Conservation (phyloP, 2,113 vertebrate species). For the Chionodraco myersi region DNA sequence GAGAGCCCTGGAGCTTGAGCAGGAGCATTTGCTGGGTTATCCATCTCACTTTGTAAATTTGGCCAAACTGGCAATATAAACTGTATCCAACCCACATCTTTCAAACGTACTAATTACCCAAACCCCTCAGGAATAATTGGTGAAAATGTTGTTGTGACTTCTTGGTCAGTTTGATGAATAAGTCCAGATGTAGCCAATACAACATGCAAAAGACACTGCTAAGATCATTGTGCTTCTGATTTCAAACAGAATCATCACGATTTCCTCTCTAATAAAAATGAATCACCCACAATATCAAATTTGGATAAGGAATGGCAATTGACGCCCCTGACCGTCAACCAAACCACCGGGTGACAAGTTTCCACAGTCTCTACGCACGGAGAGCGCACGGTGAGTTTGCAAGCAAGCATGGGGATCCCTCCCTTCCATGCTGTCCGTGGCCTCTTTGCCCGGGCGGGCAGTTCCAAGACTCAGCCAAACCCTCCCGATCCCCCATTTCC, state of each 20-base stretch:
- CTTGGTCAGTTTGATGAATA: neutral
- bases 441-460: slow-evolving; percentile 60
- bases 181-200: neutral
- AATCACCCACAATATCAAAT: slow-evolving; percentile 17
- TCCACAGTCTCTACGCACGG: slow-evolving; percentile 67
- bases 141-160: neutral
- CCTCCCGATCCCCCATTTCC: slow-evolving; percentile 50
- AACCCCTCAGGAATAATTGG: rapidly evolving
- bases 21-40: neutral
- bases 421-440: slow-evolving; percentile 51
- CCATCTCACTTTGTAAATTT: slow-evolving; percentile 7
- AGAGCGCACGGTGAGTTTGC: slow-evolving; percentile 57
- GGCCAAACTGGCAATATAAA: neutral
- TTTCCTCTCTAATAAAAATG: slow-evolving; percentile 17
- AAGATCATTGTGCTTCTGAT: neutral
- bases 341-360: slow-evolving; percentile 43
- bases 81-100: neutral
- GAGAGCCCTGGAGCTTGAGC: neutral
- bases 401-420: slow-evolving; percentile 59
- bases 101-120: neutral
- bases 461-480: slow-evolving; percentile 57
- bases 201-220: neutral
- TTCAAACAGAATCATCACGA: slow-evolving; percentile 10
- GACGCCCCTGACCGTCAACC: slow-evolving; percentile 28
- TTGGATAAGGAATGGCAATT: slow-evolving; percentile 19